phyloP scores from a whole-genome alignment of 2,797 vertebrate species.

The Molossus alvarezi region DNA sequence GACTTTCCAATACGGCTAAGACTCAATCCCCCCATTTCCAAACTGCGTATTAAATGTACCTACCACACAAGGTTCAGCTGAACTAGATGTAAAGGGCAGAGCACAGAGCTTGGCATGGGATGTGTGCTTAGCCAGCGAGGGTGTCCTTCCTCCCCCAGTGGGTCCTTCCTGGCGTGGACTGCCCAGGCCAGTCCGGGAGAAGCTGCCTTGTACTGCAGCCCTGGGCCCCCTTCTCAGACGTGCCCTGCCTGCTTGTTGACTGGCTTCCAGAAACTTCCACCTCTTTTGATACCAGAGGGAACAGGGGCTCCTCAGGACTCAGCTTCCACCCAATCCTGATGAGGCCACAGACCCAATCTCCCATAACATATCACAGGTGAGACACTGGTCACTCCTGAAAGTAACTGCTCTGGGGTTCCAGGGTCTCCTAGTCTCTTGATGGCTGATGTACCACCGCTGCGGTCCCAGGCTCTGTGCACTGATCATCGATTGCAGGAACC shows the following conservation, averaged over 20 bases:
- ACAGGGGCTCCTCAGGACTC: not conserved
- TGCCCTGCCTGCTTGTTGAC: not conserved
- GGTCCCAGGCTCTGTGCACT: not conserved
- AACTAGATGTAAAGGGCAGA: not conserved
- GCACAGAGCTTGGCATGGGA: not conserved
- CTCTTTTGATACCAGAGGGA: not conserved
- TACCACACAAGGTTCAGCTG: not conserved
- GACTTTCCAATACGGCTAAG: not conserved
- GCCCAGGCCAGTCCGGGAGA: not conserved
- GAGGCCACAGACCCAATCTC: not conserved
- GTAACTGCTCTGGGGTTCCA: not conserved
- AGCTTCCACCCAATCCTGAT: not conserved
- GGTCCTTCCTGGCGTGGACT: not conserved
- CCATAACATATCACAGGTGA: not conserved
- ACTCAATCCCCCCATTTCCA: not conserved
- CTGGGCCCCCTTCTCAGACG: not conserved
- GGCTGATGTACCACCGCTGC: too few species aligned
- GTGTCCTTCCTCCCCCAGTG: not conserved
- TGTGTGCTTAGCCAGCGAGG: not conserved
- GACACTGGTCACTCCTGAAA: not conserved
- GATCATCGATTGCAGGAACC: not conserved
- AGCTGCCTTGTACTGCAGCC: not conserved
- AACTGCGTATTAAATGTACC: not conserved
- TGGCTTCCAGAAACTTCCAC: slow-evolving; percentile 46
- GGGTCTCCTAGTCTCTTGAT: not conserved